Evolutionary conservation across 2,888 invertebrate species (phyloP).

Genomic region (Acanthosepion pharaonis): DNA sequence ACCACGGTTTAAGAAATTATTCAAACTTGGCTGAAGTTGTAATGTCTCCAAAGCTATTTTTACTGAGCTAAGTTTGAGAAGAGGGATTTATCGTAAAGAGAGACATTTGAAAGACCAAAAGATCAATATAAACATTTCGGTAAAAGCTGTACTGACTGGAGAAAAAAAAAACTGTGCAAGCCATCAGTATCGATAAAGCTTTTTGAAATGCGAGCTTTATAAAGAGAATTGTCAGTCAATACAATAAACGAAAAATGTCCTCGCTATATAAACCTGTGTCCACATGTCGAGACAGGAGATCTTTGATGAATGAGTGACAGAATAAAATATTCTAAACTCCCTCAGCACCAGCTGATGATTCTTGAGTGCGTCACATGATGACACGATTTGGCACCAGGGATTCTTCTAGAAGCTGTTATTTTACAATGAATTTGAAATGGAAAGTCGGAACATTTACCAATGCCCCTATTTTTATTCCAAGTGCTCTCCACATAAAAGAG

Average conservation of each 20-base stretch:
- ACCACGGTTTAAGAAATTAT: too few relatives aligned
- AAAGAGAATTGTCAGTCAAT: background rate
- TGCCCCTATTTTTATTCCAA: too few relatives aligned
- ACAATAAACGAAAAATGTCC: background rate
- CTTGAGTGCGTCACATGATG: background rate
- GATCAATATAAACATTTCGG: background rate
- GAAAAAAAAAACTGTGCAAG: background rate
- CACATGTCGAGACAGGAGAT: background rate
- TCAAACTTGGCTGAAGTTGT: too few relatives aligned
- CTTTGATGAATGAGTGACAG: background rate
- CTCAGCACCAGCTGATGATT: background rate
- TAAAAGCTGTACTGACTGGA: background rate
- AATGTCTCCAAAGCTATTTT: background rate
- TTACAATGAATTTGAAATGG: background rate
- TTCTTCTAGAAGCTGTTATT: too few relatives aligned
- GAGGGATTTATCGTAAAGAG: background rate
- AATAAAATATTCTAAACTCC: background rate
- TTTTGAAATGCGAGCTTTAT: background rate
- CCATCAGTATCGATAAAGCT: background rate
- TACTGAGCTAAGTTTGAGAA: background rate
- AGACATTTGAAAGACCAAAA: background rate
- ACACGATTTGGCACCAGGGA: background rate
- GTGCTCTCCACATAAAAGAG: too few relatives aligned
- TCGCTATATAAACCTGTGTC: background rate
- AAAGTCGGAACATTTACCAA: too few relatives aligned